A percentile compares a stretch with the other conserved stretches of the same genome.
These are phyloP conservation scores for Amphiura filiformis DNA, from an alignment of 35 echinoderm and acorn worm genomes.

Conservation along the genomic window DNA sequence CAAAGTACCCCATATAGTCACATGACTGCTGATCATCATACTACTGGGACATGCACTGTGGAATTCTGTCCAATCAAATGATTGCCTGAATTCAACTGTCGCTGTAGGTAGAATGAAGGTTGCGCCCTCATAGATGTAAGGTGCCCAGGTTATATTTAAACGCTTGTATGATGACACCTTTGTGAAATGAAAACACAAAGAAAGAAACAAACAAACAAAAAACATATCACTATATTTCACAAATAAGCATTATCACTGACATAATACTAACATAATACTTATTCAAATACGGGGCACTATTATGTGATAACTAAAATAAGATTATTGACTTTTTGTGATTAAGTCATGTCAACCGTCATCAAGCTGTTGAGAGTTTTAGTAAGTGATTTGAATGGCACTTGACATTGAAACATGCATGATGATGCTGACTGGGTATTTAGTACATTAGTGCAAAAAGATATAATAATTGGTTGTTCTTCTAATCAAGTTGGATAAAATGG, in stretches of 20 bases:
- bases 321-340: not conserved
- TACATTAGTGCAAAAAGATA: not conserved
- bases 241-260: not conserved
- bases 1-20: constrained; percentile 73
- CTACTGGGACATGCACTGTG: constrained; percentile 9
- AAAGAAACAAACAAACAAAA: not conserved
- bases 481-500: too few relatives aligned
- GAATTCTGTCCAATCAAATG: constrained; percentile 65
- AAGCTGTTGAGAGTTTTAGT: not conserved
- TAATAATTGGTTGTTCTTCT: not conserved
- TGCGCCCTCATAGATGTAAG: constrained; percentile 83
- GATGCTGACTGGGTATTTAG: not conserved
- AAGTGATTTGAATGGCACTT: not conserved
- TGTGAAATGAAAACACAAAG: constrained; percentile 3
- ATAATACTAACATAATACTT: not conserved
- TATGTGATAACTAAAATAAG: not conserved
- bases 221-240: not conserved
- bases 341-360: not conserved
- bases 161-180: constrained; percentile 81
- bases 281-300: not conserved
- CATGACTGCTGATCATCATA: constrained; percentile 35
- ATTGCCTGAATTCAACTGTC: constrained; percentile 60
- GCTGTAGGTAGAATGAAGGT: constrained; percentile 61
- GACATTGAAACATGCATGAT: not conserved
- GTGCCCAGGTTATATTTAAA: constrained; percentile 69